Percentiles rank a stretch among this genome's conserved stretches.
Evolutionary conservation across 2,888 invertebrate species (phyloP).

Genomic region (Cheiracanthium punctorium): DNA sequence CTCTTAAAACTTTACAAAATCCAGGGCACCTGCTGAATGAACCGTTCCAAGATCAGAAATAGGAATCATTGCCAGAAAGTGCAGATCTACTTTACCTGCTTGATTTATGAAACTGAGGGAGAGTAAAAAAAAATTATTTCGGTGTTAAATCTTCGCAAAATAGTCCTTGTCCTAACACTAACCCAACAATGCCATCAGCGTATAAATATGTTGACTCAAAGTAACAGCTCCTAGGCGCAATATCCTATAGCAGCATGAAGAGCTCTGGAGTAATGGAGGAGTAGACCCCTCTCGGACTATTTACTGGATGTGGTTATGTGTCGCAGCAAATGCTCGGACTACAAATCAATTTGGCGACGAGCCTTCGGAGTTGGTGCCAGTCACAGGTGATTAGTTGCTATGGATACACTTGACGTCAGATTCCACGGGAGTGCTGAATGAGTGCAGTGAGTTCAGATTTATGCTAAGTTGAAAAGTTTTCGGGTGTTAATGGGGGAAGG

Average conservation of each 20-base stretch:
- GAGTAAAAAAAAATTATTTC: no score
- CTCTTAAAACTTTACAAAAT: no score
- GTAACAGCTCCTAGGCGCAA: background rate
- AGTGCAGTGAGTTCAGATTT: background rate
- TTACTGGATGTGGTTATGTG: background rate
- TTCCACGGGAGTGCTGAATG: background rate
- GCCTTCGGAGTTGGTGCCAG: background rate
- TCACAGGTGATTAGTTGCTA: conserved; percentile 6
- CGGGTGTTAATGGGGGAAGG: no score
- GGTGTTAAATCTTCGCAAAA: no score
- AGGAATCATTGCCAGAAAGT: no score
- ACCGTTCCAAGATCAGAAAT: no score
- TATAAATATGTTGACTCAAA: background rate
- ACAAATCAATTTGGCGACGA: background rate
- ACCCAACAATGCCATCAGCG: background rate
- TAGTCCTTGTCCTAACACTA: no score
- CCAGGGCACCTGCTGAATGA: no score
- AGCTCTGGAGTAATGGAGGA: background rate
- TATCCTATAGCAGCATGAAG: background rate
- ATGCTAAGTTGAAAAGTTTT: background rate
- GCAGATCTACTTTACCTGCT: no score
- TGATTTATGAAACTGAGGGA: no score
- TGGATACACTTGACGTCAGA: conserved; percentile 3
- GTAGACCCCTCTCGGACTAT: background rate
- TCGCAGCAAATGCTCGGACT: background rate